A percentile compares a stretch with the other conserved stretches of the same genome.
Conservation (phyloP, 2,797 vertebrate genomes). For the Oreonectes daqikongensis region DNA sequence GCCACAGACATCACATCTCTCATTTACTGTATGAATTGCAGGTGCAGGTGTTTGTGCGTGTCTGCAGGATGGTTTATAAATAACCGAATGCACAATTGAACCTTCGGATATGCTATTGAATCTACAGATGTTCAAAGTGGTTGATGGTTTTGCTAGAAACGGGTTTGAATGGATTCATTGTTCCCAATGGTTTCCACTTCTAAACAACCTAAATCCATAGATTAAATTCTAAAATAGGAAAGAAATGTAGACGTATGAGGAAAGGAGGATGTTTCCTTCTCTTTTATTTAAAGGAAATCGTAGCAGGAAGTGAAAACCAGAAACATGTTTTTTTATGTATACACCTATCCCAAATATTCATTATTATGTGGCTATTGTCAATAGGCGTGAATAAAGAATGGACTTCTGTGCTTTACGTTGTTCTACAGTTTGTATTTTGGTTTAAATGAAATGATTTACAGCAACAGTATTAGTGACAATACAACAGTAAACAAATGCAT, state of each 20-base stretch:
- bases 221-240: slow-evolving; percentile 2
- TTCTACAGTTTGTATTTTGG: neutral
- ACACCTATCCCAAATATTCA: neutral
- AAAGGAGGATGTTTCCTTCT: slow-evolving; percentile 49
- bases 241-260: slow-evolving; percentile 49
- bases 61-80: slow-evolving; percentile 11
- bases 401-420: neutral
- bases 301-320: slow-evolving; percentile 64
- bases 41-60: slow-evolving; percentile 38
- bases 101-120: neutral
- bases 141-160: slow-evolving; percentile 12
- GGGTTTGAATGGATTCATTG: slow-evolving; percentile 27
- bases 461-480: neutral
- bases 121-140: neutral
- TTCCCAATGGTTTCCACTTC: neutral
- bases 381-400: neutral
- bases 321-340: slow-evolving; percentile 44
- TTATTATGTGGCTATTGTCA: slow-evolving; percentile 14
- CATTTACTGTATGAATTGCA: slow-evolving; percentile 46
- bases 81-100: neutral
- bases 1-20: slow-evolving; percentile 43
- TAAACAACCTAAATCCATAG: slow-evolving; percentile 22
- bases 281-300: slow-evolving; percentile 23
- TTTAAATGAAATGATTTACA: neutral
- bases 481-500: neutral